A percentile compares a stretch with the other conserved stretches of the same genome.
These are phyloP conservation scores for Epirrhoe tristata DNA, from an alignment of 2,888 invertebrate genomes.

Conservation along the genomic window DNA sequence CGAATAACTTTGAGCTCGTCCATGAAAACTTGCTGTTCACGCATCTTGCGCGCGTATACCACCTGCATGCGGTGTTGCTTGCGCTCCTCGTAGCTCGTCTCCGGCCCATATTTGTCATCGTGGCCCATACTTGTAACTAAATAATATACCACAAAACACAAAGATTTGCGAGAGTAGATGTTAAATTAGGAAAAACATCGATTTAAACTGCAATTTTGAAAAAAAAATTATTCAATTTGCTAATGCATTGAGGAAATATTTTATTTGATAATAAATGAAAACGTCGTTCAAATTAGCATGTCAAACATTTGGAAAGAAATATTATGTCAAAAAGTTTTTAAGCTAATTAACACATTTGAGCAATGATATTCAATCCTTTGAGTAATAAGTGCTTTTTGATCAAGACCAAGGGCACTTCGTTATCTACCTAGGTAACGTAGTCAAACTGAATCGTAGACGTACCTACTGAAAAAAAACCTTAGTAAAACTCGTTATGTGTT, in stretches of 20 bases:
- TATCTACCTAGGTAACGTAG: too few relatives aligned
- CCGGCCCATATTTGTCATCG: constrained; percentile 49
- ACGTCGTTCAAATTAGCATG: neutral
- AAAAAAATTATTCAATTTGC: constrained; percentile 44
- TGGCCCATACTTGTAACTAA: constrained; percentile 14
- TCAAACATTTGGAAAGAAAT: constrained; percentile 11
- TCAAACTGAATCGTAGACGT: too few relatives aligned
- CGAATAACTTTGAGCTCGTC: constrained; percentile 68
- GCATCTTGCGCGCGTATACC: constrained; percentile 62
- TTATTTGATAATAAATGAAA: constrained; percentile 24
- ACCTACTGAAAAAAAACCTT: too few relatives aligned
- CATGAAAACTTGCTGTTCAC: constrained; percentile 69
- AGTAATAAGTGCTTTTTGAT: too few relatives aligned
- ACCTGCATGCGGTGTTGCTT: constrained; percentile 58
- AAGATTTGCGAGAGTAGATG: constrained; percentile 11
- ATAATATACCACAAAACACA: constrained; percentile 1
- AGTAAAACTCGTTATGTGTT: too few relatives aligned
- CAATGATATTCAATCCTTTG: too few relatives aligned
- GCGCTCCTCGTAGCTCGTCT: constrained; percentile 56
- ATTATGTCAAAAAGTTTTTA: too few relatives aligned
- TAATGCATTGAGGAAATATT: constrained; percentile 3
- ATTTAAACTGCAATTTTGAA: constrained; percentile 63
- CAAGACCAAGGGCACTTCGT: too few relatives aligned
- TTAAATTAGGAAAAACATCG: constrained; percentile 6
- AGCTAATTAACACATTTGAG: too few relatives aligned